phyloP scores from a whole-genome alignment of 2,888 invertebrate species.

The Geophilus truncorum region DNA sequence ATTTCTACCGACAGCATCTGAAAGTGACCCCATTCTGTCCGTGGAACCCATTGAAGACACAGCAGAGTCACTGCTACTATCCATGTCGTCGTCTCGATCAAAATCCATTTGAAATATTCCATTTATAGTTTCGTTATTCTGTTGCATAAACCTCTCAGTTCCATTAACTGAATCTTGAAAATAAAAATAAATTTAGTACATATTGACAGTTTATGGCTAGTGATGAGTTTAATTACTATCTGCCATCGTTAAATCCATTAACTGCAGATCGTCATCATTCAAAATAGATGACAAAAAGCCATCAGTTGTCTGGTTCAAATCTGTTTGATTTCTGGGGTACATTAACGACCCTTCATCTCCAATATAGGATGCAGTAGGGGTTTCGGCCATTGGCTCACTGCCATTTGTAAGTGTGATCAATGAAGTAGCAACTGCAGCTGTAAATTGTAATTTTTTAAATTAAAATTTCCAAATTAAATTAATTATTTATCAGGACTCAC shows the following conservation, averaged over 20 bases:
- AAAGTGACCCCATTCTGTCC: constrained; percentile 71
- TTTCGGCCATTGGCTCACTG: constrained; percentile 61
- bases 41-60: constrained; percentile 91
- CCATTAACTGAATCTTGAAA: background rate
- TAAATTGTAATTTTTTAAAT: constrained; percentile 44
- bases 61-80: constrained; percentile 84
- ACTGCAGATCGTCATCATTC: constrained; percentile 80
- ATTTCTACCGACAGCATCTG: constrained; percentile 54
- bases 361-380: constrained; percentile 59
- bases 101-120: constrained; percentile 49
- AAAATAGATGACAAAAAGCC: constrained; percentile 82
- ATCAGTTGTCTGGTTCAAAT: constrained; percentile 52
- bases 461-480: background rate
- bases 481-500: constrained; percentile 17
- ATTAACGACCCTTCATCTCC: constrained; percentile 62
- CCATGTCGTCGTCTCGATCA: constrained; percentile 63
- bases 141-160: background rate
- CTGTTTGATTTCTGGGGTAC: constrained; percentile 57
- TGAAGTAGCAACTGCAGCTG: constrained; percentile 60
- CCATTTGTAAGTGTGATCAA: constrained; percentile 69
- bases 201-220: no score
- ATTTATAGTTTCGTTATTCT: background rate
- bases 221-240: background rate
- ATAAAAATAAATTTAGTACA: no score
- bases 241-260: constrained; percentile 81